Base-by-base conservation (phyloP, 1,140 invertebrate species). In the Panagrolaimus sp. region DNA sequence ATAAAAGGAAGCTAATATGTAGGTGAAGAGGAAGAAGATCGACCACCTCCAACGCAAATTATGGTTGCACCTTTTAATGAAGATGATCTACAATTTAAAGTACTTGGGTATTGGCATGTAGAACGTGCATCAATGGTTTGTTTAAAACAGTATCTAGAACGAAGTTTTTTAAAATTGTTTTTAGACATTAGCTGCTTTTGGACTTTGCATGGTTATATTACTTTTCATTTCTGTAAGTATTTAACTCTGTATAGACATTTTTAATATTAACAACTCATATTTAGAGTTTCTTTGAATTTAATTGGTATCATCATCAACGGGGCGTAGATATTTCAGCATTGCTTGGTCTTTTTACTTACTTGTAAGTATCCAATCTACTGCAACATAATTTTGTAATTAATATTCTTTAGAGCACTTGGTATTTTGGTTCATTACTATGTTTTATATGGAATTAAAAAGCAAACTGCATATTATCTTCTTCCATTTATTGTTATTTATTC, bases 281-380 rank as follows among this genome's bases (percentile, higher is more conserved):
- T n/a, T n/a, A n/a, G n/a, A n/a, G n/a, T n/a, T 80, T 82, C 63
- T 82, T 82, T 57, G 80, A 82, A 65, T 82, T 82, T 67, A 67
- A 82, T 62, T 82, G 80, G 80, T 82, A 82, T 67, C 67, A 80
- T 44, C 77, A 82, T 62, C 48, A 51, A 44, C 51, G 68, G 31
- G 80, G 81, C 51, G 69, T 83, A 16, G 80, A 82, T 69, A 23
- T 82, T 38, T 46, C 63, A 11, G 79, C 81, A 8, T 57, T 81
- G 11, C 25, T 83, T 3, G 78, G 72, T 23, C 70, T 83, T 14
- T 68, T 82, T 9, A 43, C 76, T 9, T 79, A 78, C 66, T 66
- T 83, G n/a, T n/a, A n/a, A n/a, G n/a, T n/a, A n/a, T n/a, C n/a
- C n/a, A n/a, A n/a, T n/a, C n/a, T n/a, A n/a, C n/a, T n/a, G n/a